Conservation (phyloP, 2,888 invertebrate species). For the Sarcophaga caerulescens region DNA sequence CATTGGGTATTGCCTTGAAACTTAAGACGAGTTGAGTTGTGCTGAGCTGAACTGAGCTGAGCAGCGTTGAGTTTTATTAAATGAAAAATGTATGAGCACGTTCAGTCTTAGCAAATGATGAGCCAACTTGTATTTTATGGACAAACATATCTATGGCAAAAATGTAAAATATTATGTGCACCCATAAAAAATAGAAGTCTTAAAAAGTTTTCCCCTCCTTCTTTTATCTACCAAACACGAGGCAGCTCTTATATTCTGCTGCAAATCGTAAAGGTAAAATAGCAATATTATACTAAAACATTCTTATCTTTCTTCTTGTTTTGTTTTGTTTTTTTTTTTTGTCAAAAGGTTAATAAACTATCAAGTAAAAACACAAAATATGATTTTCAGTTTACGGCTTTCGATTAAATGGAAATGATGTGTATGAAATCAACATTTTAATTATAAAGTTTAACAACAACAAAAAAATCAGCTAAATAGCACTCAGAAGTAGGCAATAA, state of each 20-base stretch:
- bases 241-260: no score
- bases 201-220: neutral
- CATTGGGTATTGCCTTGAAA: slow-evolving; percentile 57
- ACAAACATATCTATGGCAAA: slow-evolving; percentile 14
- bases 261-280: no score
- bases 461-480: no score
- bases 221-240: no score
- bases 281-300: no score
- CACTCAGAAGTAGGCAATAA: no score
- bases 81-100: slow-evolving; percentile 76
- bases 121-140: slow-evolving; percentile 64
- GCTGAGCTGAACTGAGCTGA: slow-evolving; percentile 26
- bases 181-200: slow-evolving; percentile 47
- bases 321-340: neutral
- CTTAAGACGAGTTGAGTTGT: slow-evolving; percentile 22
- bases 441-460: no score
- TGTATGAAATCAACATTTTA: neutral
- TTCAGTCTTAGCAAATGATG: slow-evolving; percentile 73
- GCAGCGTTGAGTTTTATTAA: slow-evolving; percentile 58
- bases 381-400: slow-evolving; percentile 1
- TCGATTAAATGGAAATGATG: slow-evolving; percentile 10
- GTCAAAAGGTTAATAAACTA: slow-evolving; percentile 54
- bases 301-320: no score
- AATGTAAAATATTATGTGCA: slow-evolving; percentile 55
- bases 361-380: slow-evolving; percentile 38